These are phyloP conservation scores for Dryobotodes eremita DNA, from an alignment of 2,888 invertebrate genomes.

Conservation along the genomic window DNA sequence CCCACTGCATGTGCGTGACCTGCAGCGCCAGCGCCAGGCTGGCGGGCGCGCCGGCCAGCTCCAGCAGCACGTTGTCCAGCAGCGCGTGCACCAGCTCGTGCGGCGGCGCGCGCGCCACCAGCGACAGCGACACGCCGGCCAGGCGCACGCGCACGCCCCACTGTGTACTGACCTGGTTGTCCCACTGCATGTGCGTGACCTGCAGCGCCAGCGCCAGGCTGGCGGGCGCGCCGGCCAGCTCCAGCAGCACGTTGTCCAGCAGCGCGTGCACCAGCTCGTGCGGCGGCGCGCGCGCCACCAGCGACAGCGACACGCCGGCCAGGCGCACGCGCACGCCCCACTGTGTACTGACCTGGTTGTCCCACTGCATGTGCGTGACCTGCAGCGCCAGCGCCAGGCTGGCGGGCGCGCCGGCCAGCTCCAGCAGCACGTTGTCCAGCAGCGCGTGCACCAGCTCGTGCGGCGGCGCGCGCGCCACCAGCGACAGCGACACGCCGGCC, in stretches of 20 bases:
- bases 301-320: constrained; percentile 94
- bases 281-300: constrained; percentile 94
- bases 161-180: constrained; percentile 92
- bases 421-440: constrained; percentile 92
- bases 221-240: constrained; percentile 84
- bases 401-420: constrained; percentile 84
- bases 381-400: constrained; percentile 92
- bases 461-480: constrained; percentile 94
- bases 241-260: constrained; percentile 92
- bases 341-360: no score
- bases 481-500: constrained; percentile 94
- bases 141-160: constrained; percentile 69
- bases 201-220: constrained; percentile 92
- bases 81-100: constrained; percentile 95
- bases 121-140: constrained; percentile 94
- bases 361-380: constrained; percentile 95
- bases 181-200: constrained; percentile 95
- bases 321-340: constrained; percentile 69
- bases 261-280: constrained; percentile 95
- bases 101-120: constrained; percentile 94
- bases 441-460: constrained; percentile 95
- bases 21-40: constrained; percentile 92
- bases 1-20: constrained; percentile 92
- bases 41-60: constrained; percentile 84
- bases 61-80: constrained; percentile 92